Conservation (phyloP, 2,888 invertebrate genomes). For the Oeneis ivallda region DNA sequence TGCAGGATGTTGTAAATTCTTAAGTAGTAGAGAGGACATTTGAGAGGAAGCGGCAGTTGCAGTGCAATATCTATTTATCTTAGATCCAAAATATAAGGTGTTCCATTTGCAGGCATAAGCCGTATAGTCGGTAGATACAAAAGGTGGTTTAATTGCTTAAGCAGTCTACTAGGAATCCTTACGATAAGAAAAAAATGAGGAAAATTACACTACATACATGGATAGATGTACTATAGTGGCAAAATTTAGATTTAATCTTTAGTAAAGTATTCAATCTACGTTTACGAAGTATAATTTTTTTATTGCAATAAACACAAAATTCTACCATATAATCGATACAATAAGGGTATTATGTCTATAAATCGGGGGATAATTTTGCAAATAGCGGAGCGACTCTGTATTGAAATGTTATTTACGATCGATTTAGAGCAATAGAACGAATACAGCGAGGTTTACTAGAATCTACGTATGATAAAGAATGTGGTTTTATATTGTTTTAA, state of each 20-base stretch:
- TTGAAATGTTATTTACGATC: slow-evolving; percentile 6
- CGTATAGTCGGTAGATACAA: too few relatives aligned
- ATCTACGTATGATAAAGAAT: not conserved
- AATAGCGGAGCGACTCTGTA: slow-evolving; percentile 4
- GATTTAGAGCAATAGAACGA: not conserved
- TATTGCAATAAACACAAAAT: not conserved
- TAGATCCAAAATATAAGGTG: not conserved
- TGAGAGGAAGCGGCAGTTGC: not conserved
- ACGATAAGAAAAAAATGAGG: too few relatives aligned
- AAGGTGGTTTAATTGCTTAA: too few relatives aligned
- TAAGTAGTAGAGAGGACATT: not conserved
- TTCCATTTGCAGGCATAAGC: too few relatives aligned
- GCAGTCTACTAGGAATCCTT: too few relatives aligned
- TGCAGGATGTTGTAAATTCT: not conserved
- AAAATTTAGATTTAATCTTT: not conserved
- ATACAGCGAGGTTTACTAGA: too few relatives aligned
- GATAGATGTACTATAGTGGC: too few relatives aligned
- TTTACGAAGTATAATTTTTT: not conserved
- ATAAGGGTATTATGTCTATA: slow-evolving; percentile 5
- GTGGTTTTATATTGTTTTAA: not conserved
- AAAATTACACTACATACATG: too few relatives aligned
- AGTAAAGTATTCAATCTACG: not conserved
- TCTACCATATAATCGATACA: not conserved
- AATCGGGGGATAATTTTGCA: slow-evolving; percentile 5
- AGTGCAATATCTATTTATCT: not conserved